A percentile compares a stretch with the other conserved stretches of the same genome.
Evolutionary conservation across 1,140 invertebrate genomes (phyloP).

Genomic region (Apocrypta bakeri): DNA sequence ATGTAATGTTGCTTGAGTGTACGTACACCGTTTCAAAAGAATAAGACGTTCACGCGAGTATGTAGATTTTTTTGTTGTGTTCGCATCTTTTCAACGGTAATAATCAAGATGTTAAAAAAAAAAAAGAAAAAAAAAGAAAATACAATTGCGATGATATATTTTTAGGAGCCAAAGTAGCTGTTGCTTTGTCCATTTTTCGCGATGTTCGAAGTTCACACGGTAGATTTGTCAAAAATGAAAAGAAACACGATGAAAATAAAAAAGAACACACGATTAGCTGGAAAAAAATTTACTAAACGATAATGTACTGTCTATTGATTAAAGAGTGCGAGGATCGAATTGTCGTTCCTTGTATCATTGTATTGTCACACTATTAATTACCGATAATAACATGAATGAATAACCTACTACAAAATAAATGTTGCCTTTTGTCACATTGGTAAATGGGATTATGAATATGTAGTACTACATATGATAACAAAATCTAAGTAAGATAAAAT

Average conservation of each 20-base stretch:
- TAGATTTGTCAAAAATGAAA: background rate
- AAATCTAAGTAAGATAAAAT: background rate
- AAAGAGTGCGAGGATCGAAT: slow-evolving; percentile 2
- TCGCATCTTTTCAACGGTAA: background rate
- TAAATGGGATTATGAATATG: slow-evolving; percentile 52
- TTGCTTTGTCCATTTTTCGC: background rate
- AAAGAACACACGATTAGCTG: background rate
- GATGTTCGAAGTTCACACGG: background rate
- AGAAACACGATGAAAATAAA: background rate
- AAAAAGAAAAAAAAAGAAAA: background rate
- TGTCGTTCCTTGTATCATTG: slow-evolving; percentile 43
- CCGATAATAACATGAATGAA: slow-evolving; percentile 57
- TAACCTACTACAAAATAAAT: slow-evolving; percentile 62
- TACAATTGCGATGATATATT: background rate
- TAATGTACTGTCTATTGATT: slow-evolving; percentile 27
- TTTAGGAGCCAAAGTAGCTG: background rate
- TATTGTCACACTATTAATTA: slow-evolving; percentile 54
- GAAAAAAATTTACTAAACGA: background rate
- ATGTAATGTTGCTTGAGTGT: background rate
- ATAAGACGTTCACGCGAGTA: background rate
- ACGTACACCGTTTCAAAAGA: background rate
- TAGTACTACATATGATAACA: slow-evolving; percentile 8
- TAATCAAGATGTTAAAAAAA: background rate
- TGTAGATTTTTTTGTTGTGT: background rate
- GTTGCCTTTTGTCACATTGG: slow-evolving; percentile 64